Conservation (phyloP, 2,113 vertebrate species). For the Benitochromis conjunctus region DNA sequence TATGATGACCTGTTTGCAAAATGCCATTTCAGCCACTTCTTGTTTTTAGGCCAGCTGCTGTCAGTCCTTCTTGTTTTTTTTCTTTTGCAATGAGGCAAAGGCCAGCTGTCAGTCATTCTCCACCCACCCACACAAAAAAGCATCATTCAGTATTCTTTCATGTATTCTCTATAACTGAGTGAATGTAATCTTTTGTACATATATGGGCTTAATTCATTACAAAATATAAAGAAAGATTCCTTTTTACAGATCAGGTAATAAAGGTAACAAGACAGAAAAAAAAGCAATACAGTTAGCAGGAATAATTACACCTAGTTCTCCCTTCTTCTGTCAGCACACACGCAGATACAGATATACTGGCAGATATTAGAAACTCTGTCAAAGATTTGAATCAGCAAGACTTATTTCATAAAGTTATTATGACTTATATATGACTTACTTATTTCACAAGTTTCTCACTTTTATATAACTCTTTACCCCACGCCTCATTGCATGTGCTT, state of each 20-base stretch:
- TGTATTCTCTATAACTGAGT: not conserved
- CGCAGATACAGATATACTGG: not conserved
- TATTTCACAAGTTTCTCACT: not conserved
- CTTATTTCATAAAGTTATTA: not conserved
- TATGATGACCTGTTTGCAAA: not conserved
- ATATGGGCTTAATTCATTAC: not conserved
- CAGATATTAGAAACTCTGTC: not conserved
- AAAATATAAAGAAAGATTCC: not conserved
- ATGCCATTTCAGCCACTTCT: not conserved
- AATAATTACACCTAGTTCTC: constrained; percentile 21
- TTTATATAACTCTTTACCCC: not conserved
- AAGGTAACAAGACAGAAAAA: constrained; percentile 12
- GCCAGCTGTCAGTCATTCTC: not conserved
- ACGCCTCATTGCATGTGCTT: not conserved
- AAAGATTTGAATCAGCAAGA: not conserved
- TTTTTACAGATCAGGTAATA: constrained; percentile 24
- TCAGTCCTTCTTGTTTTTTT: not conserved
- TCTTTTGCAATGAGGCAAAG: not conserved
- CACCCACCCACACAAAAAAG: not conserved
- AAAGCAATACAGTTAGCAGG: constrained; percentile 8
- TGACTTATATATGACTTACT: too few relatives aligned
- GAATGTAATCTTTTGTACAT: not conserved
- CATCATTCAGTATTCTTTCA: not conserved
- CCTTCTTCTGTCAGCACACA: not conserved
- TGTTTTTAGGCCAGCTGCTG: not conserved